Base-by-base conservation (phyloP, 2,888 invertebrate genomes). In the Drosophila hamatofila region DNA sequence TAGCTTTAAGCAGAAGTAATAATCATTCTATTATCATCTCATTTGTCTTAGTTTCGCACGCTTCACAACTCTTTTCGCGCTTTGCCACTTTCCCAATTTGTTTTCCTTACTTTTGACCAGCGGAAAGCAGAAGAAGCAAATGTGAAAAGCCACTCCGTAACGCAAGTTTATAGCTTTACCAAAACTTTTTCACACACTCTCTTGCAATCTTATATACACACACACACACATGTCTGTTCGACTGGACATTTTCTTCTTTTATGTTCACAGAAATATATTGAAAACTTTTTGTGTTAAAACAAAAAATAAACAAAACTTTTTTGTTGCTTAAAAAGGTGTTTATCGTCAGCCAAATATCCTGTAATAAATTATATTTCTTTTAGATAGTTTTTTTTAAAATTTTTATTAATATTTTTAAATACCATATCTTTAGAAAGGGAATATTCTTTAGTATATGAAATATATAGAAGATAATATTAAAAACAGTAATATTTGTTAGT, bases 51-150 rank as follows among this genome's bases (percentile, higher is more conserved):
- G 86, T 84, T 82, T 82, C 72, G 48, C 70, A 81, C 62, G 70
- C 70, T 72, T 56, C 52, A 58, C 58, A 76, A 78, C 83, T 80
- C 83, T 78, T 81, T 85, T 84, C 81, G 81, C 80, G 81, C 83
- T 83, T 73, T 79, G 66, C 70, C 80, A 86, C 72, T 82, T 84
- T 71, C 82, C 83, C 86, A 82, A 83, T 86, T 84, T 82, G 81
- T 84, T 83, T 78, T 76, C 72, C 79, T 84, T 78, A 84, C 73
- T 54, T 39, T 85, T 83, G 81, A 81, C 83, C 83, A 70, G 3
- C 71, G 70, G 25, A 64, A 71, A 35, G 35, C 49, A 37, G 58
- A 11, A 27, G 23, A 39, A 16, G 27, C 27, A 39, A 54, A 66
- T 49, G 58, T 21, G 58, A 64, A 72, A 75, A 83, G 71, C 70